Conservation (phyloP, 2,888 invertebrate species). For the Agonopterix subpropinquella region DNA sequence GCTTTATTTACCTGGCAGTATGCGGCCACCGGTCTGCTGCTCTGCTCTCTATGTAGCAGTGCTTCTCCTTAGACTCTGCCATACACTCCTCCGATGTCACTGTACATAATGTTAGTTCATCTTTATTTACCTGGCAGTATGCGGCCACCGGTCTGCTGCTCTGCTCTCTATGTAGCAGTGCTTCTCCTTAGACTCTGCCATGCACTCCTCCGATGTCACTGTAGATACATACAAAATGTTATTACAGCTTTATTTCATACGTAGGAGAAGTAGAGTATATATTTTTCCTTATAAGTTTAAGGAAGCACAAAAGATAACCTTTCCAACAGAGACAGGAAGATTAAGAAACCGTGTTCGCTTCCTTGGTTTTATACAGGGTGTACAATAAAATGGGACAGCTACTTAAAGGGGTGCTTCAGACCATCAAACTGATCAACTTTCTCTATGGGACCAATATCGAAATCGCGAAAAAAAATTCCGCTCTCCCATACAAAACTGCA, state of each 20-base stretch:
- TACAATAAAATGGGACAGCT: too few species aligned
- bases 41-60: conserved; percentile 24
- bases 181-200: conserved; percentile 10
- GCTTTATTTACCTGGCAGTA: conserved; percentile 28
- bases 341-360: too few species aligned
- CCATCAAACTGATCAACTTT: too few species aligned
- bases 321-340: too few species aligned
- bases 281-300: too few species aligned
- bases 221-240: background rate
- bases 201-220: background rate
- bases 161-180: conserved; percentile 23
- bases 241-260: background rate
- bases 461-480: too few species aligned
- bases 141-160: conserved; percentile 23
- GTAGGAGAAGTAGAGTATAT: too few species aligned
- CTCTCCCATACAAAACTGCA: too few species aligned
- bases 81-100: background rate
- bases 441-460: too few species aligned
- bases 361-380: too few species aligned
- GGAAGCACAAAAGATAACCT: too few species aligned
- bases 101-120: background rate
- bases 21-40: conserved; percentile 27
- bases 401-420: too few species aligned
- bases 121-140: conserved; percentile 32
- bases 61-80: conserved; percentile 12